Base-by-base conservation (phyloP, 2,888 invertebrate genomes). In the Pristionchus japonicus region DNA sequence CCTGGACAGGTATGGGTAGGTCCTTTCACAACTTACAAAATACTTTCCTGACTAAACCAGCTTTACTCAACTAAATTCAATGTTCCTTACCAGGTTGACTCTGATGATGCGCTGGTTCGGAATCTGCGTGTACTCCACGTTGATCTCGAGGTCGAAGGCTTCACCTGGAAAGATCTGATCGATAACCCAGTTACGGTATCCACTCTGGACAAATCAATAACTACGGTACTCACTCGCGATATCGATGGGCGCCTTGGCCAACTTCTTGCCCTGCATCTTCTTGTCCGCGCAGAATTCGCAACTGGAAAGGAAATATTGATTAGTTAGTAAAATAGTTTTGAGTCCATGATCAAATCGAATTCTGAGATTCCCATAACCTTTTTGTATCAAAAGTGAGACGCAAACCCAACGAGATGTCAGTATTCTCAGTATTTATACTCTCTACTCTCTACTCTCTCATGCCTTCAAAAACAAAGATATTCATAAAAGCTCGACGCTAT, bases 161-260 rank as follows among this genome's bases (percentile, higher is more conserved):
- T 91, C 91, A 43, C 89, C 89, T 89, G 77, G 43, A 20, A 88
- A 84, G 6, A 17, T 85, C 7, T n/a, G 11, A 15, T n/a, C n/a
- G n/a, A n/a, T n/a, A n/a, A n/a, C 31, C 40, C 85, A 11, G 27
- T 84, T n/a, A 64, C 27, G 57, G 0, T n/a, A 52, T 52, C 20
- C 52, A 20, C 6, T 6, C 57, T n/a, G 57, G 4, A 57, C 23
- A 13, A 23, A 15, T 6, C 57, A n/a, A 57, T 57, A 57, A 57
- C 4, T 80, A 31, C 3, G 31, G 23, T 31, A 84, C 70, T 67
- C 20, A 88, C 91, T 90, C 40, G 90, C 89, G 23, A 91, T 91
- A 61, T 92, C 92, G 20, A 92, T 89, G 0, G 92, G 92, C 6
- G 92, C 92, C 88, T 92, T 92, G 11, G 90, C 86, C 11, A 92